Evolutionary conservation across 2,113 vertebrate species (phyloP).

Genomic region (Amblyopsis rosae): DNA sequence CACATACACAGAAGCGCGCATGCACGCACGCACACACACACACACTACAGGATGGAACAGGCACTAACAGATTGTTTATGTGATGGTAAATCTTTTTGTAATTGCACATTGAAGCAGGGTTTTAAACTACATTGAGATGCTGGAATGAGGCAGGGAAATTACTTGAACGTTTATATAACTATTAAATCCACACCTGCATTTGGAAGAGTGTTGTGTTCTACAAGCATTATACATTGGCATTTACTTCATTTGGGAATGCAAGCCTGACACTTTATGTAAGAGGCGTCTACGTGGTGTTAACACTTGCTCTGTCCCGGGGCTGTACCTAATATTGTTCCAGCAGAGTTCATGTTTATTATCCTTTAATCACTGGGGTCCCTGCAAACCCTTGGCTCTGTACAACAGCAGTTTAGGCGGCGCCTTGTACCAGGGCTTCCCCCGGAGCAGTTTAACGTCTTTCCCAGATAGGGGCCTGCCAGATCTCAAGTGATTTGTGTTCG

Average conservation of each 20-base stretch:
- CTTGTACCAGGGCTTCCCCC: neutral
- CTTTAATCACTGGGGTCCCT: slow-evolving; percentile 49
- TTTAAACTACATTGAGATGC: neutral
- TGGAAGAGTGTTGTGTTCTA: too few species aligned
- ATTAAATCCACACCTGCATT: too few species aligned
- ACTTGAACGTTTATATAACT: neutral
- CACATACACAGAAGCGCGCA: slow-evolving; percentile 6
- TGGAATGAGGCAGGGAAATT: neutral
- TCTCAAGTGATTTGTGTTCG: slow-evolving; percentile 49
- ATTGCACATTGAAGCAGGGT: neutral
- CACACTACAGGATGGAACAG: slow-evolving; percentile 15
- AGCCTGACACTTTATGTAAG: slow-evolving; percentile 3
- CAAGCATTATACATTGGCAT: too few species aligned
- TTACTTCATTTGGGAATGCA: too few species aligned
- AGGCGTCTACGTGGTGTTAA: slow-evolving; percentile 37
- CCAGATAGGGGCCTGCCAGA: slow-evolving; percentile 27
- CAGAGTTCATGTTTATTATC: slow-evolving; percentile 57
- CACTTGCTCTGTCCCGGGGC: slow-evolving; percentile 15
- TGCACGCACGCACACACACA: neutral
- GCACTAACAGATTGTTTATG: neutral
- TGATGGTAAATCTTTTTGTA: neutral
- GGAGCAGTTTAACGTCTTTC: slow-evolving; percentile 6
- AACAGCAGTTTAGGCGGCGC: slow-evolving; percentile 27
- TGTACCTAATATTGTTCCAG: slow-evolving; percentile 28
- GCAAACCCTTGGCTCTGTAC: slow-evolving; percentile 14